These are phyloP conservation scores for mouse (Mus musculus) DNA, from an alignment of 2,113 vertebrate species.

Conservation along the genomic window DNA sequence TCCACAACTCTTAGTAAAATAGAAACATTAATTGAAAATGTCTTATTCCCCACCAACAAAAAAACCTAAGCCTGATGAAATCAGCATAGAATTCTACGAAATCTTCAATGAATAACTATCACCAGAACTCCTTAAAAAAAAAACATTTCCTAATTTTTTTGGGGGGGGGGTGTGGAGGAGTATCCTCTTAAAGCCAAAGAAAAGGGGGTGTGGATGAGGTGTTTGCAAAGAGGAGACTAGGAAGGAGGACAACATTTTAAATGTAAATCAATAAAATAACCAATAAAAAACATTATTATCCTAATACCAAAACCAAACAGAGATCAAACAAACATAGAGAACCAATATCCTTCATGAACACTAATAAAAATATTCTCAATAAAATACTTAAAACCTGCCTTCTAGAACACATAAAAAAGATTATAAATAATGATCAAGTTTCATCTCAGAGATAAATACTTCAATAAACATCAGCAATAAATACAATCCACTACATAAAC, in stretches of 20 bases:
- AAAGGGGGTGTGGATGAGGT: too few species aligned
- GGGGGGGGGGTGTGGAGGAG: too few species aligned
- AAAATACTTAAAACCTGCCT: not conserved
- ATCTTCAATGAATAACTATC: too few species aligned
- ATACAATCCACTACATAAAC: not conserved
- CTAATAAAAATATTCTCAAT: not conserved
- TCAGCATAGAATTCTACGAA: not conserved
- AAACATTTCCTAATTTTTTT: too few species aligned
- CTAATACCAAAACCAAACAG: not conserved
- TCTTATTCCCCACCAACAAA: not conserved
- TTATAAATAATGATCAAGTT: not conserved
- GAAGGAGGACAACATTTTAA: too few species aligned
- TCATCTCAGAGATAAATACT: not conserved
- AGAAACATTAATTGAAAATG: not conserved
- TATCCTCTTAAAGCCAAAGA: too few species aligned
- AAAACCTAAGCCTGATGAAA: not conserved
- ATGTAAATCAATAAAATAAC: too few species aligned
- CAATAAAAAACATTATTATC: too few species aligned
- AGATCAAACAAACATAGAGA: not conserved
- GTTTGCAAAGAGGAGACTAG: too few species aligned
- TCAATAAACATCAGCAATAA: not conserved
- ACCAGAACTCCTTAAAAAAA: too few species aligned
- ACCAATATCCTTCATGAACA: not conserved
- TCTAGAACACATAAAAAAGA: not conserved
- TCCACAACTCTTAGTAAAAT: not conserved